Base-by-base conservation (phyloP, 2,113 vertebrate species). In the Nothoprocta perdicaria region DNA sequence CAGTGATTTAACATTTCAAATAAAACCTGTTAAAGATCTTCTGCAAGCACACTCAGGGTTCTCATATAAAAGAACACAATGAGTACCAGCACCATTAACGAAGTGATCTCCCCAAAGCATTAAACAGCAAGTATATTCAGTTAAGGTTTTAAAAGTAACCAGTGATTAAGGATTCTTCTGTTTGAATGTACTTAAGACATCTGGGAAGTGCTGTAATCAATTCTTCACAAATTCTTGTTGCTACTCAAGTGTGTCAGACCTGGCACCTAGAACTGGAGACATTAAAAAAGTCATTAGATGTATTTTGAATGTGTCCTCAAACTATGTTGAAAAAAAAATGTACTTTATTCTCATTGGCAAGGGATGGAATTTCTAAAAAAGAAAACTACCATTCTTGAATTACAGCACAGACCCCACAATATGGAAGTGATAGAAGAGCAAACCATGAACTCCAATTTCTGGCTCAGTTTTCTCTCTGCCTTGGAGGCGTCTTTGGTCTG, bases 1-100 rank as follows among this genome's bases (percentile, higher is more conserved):
- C 89, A 80, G 79, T 96, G 91, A 93, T 95, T 95, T 91, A 97
- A 90, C 48, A 72, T 40, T 79, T 80, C 67, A 93, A 92, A 96
- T 76, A 94, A 90, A 94, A 65, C 18, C 80, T 86, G 71, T 68
- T 84, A 94, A 96, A 90, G 72, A 91, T 80, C 68, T 86, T 89
- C 67, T 94, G 84, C 77, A 45, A 94, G 84, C 92, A 79, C 33
- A 67, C 58, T 53, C 86, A 55, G 66, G 74, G 46, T 86, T 91
- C n/a, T 89, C 22, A 27, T 66, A 50, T 61, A 63, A 86, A 88
- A 80, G 11, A 86, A 74, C 69, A 65, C 69, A 85, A 89, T 83
- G 80, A 53, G 53, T 81, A 83, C 3, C 45, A 88, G n/a, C 41
- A 61, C 72, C 84, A 29, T 53, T 53, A 96, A 75, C 14, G 17